phyloP scores from a whole-genome alignment of 2,888 invertebrate genomes.

The Cryptops parisi region DNA sequence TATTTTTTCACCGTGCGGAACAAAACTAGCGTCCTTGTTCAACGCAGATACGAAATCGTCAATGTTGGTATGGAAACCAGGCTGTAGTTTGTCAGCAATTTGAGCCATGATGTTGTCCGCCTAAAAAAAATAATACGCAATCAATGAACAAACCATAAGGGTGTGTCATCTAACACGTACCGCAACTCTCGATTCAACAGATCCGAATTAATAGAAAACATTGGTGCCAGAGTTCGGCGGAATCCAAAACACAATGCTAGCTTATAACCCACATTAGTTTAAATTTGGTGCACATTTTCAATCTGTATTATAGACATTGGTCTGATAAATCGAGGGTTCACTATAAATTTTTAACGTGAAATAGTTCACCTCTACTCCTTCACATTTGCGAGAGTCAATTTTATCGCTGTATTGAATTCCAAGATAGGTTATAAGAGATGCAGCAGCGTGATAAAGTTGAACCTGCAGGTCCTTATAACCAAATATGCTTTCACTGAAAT shows the following conservation, averaged over 20 bases:
- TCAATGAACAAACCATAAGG: no score
- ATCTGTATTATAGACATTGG: no score
- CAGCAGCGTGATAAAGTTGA: slow-evolving; percentile 64
- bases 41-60: slow-evolving; percentile 2
- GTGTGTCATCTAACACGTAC: no score
- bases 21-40: background rate
- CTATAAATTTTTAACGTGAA: no score
- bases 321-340: no score
- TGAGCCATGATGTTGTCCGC: slow-evolving; percentile 5
- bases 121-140: background rate
- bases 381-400: slow-evolving; percentile 5
- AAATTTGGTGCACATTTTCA: no score
- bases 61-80: slow-evolving; percentile 3
- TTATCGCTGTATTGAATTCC: slow-evolving; percentile 37
- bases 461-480: slow-evolving; percentile 76
- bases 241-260: no score
- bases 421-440: slow-evolving; percentile 62
- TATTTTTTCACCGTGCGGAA: slow-evolving; percentile 3
- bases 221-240: no score
- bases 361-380: no score
- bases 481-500: slow-evolving; percentile 67
- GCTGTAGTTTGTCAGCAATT: slow-evolving; percentile 9
- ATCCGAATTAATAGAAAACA: no score
- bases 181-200: no score
- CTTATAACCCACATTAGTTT: no score